Conservation (phyloP, 2,888 invertebrate genomes). For the Heteropelma amictum region DNA sequence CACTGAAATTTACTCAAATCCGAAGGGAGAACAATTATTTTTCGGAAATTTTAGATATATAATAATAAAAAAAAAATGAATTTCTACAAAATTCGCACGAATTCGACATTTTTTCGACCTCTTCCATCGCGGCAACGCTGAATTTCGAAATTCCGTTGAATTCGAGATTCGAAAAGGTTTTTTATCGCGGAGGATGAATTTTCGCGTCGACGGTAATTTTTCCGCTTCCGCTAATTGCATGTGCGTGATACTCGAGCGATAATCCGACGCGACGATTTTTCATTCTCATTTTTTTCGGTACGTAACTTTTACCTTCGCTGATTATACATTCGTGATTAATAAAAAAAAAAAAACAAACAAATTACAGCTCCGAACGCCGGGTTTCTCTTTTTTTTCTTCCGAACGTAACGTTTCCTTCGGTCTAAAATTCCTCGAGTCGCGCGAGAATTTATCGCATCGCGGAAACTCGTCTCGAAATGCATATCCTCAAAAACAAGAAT, state of each 20-base stretch:
- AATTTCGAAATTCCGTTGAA: neutral
- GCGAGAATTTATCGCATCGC: too few species aligned
- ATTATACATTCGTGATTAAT: neutral
- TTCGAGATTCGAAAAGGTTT: neutral
- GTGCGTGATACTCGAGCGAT: too few species aligned
- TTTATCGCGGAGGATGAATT: neutral
- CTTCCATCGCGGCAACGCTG: neutral
- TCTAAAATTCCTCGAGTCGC: neutral
- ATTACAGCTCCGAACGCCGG: neutral
- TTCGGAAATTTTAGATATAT: too few species aligned
- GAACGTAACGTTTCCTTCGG: neutral
- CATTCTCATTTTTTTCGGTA: too few species aligned
- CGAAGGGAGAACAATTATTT: neutral
- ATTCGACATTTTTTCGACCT: neutral
- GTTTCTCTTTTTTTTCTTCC: neutral
- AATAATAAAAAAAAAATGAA: too few species aligned
- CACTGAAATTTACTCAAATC: too few species aligned
- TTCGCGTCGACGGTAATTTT: too few species aligned
- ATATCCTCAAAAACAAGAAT: neutral
- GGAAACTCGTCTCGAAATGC: too few species aligned
- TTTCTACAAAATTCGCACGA: neutral
- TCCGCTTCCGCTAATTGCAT: too few species aligned
- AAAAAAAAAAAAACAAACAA: too few species aligned
- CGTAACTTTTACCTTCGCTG: neutral
- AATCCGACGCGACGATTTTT: too few species aligned